These are phyloP conservation scores for Pollenia griseotomentosa DNA, from an alignment of 2,888 invertebrate species.

Conservation along the genomic window DNA sequence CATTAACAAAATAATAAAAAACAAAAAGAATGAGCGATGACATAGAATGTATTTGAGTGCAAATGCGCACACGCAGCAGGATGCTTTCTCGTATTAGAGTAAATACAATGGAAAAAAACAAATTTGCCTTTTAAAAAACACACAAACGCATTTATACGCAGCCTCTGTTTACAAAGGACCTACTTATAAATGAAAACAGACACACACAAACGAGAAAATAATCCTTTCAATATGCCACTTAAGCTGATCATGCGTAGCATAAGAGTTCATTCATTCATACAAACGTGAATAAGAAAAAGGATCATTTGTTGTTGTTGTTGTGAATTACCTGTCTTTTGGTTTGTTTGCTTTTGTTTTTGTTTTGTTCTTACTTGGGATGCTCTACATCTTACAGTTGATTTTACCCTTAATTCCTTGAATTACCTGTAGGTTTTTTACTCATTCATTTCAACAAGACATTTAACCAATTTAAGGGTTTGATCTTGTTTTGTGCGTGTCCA, in stretches of 20 bases:
- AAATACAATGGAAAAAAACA: conserved; percentile 66
- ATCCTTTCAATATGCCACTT: conserved; percentile 84
- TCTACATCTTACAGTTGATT: conserved; percentile 31
- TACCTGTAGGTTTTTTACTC: conserved; percentile 68
- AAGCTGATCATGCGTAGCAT: conserved; percentile 83
- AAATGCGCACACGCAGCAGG: conserved; percentile 78
- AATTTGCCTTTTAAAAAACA: conserved; percentile 58
- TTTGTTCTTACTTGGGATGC: conserved; percentile 21
- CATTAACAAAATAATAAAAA: conserved; percentile 1
- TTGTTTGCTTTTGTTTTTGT: conserved; percentile 55
- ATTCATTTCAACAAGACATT: conserved; percentile 69
- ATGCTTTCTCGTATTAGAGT: conserved; percentile 66
- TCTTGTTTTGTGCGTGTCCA: conserved; percentile 74
- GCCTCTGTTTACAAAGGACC: conserved; percentile 68
- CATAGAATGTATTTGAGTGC: conserved; percentile 69
- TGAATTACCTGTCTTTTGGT: conserved; percentile 56
- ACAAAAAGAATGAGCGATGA: conserved; percentile 35
- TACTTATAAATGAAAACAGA: conserved; percentile 1
- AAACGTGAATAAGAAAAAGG: conserved; percentile 19
- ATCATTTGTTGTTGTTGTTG: conserved; percentile 43
- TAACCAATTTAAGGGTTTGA: conserved; percentile 79
- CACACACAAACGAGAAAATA: conserved; percentile 76
- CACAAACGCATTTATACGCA: conserved; percentile 53
- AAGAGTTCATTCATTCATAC: conserved; percentile 75
- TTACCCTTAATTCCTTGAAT: conserved; percentile 65